Percentiles rank a stretch among this genome's conserved stretches.
phyloP scores from a whole-genome alignment of 2,888 invertebrate genomes.

The Trichogramma evanescens region DNA sequence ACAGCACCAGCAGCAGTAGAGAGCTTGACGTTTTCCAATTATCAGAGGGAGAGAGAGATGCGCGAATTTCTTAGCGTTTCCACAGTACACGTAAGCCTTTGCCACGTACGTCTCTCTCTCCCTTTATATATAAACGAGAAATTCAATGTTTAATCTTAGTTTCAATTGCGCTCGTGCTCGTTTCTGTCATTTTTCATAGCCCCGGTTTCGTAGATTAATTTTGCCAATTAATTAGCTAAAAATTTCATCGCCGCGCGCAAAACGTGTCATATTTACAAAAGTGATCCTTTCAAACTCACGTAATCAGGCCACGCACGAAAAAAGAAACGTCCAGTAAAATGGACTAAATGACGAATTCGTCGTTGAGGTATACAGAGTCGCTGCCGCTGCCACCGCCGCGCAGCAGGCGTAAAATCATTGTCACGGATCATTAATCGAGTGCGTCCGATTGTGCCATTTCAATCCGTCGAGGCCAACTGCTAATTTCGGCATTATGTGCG shows the following conservation, averaged over 20 bases:
- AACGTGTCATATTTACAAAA: conserved; percentile 6
- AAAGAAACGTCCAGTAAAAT: no score
- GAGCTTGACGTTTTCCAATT: conserved; percentile 17
- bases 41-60: conserved; percentile 9
- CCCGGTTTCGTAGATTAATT: neutral
- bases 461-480: no score
- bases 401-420: no score
- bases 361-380: no score
- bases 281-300: neutral
- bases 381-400: no score
- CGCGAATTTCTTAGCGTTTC: neutral
- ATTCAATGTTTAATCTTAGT: conserved; percentile 15
- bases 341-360: no score
- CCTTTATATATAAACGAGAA: conserved; percentile 6
- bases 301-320: no score
- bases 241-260: neutral
- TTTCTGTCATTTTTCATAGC: neutral
- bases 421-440: no score
- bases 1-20: no score
- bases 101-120: conserved; percentile 5
- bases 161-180: conserved; percentile 10
- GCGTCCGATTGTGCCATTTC: no score
- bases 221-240: conserved; percentile 3
- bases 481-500: no score
- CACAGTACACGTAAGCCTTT: no score